phyloP scores from a whole-genome alignment of 1,140 invertebrate genomes.

The Piezodorus guildinii region DNA sequence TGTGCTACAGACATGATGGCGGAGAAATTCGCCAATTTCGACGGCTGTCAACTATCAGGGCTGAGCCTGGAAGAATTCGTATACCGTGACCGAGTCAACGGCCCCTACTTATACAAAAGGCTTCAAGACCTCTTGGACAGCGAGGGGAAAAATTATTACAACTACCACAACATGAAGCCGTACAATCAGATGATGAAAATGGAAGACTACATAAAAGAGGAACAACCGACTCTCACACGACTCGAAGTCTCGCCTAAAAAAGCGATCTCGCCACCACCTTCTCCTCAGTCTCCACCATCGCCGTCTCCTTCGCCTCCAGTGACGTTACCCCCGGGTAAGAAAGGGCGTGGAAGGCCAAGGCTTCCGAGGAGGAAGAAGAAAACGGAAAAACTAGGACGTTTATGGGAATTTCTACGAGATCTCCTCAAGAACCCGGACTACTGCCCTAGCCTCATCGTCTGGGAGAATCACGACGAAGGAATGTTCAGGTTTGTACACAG shows the following conservation, averaged over 20 bases:
- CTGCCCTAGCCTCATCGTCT: constrained; percentile 70
- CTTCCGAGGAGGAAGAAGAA: constrained; percentile 10
- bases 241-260: neutral
- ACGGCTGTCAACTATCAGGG: neutral
- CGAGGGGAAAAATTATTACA: neutral
- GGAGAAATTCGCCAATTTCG: constrained; percentile 2
- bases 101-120: neutral
- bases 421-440: constrained; percentile 60
- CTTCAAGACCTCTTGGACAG: neutral
- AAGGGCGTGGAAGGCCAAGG: constrained; percentile 12
- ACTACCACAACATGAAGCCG: neutral
- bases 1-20: neutral
- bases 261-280: neutral
- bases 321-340: neutral
- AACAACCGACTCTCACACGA: neutral
- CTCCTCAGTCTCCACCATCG: neutral
- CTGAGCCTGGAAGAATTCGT: neutral
- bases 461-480: constrained; percentile 75
- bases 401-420: constrained; percentile 74
- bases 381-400: constrained; percentile 36
- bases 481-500: constrained; percentile 82
- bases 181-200: neutral
- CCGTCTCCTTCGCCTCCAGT: neutral
- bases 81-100: neutral
- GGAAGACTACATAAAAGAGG: neutral